Conservation (phyloP, 1,140 invertebrate species). For the Diachasma alloeum region DNA sequence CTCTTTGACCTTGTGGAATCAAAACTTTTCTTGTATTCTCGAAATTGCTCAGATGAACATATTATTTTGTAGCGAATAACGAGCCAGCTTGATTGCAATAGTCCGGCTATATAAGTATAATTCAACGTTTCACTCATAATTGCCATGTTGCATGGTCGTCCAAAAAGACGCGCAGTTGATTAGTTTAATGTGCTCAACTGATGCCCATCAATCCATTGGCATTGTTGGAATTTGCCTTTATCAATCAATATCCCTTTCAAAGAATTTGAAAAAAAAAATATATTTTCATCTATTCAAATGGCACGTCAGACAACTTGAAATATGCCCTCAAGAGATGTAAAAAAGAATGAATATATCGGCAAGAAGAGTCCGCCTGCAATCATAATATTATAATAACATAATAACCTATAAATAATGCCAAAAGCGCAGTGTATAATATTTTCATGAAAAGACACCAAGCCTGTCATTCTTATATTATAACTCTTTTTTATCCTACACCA, state of each 20-base stretch:
- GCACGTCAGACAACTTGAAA: not conserved
- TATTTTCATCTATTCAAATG: not conserved
- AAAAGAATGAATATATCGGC: not conserved
- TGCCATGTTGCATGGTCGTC: not conserved
- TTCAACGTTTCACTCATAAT: constrained; percentile 43
- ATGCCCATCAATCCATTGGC: not conserved
- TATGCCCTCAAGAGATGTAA: not conserved
- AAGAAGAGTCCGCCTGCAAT: not conserved
- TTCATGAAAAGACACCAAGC: constrained; percentile 43
- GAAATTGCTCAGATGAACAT: not conserved
- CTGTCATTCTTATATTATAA: constrained; percentile 36
- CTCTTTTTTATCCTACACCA: constrained; percentile 10
- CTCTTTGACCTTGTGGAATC: not conserved
- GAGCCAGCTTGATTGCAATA: constrained; percentile 41
- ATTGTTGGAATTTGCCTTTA: too few species aligned
- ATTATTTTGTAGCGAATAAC: constrained; percentile 24
- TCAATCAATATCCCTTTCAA: not conserved
- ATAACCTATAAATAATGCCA: constrained; percentile 52
- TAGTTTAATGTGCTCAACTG: not conserved
- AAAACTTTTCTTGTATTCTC: not conserved
- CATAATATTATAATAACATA: constrained; percentile 19
- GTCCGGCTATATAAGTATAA: constrained; percentile 44
- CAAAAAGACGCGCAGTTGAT: not conserved
- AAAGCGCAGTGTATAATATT: constrained; percentile 47
- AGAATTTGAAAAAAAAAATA: too few species aligned